Base-by-base conservation (phyloP, 2,888 invertebrate species). In the Notodonta dromedarius region DNA sequence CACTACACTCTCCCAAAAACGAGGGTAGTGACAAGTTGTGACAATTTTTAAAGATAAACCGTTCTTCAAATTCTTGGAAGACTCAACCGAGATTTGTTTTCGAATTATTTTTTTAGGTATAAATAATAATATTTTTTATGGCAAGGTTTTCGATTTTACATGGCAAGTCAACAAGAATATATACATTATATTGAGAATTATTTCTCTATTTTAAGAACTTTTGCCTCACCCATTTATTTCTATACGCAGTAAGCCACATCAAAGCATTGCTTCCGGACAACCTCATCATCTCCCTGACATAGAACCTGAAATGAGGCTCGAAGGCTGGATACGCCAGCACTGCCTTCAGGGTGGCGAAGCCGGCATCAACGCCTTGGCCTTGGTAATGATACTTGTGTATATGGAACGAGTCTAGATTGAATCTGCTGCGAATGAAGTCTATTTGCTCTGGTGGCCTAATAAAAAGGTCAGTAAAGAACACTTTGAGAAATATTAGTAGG, bases 211-310 rank as follows among this genome's bases (percentile, higher is more conserved):
- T 40, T 40, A 40, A 40, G 6, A 8, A 11, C 11, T 42, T 12
- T 42, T 42, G 16, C 8, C 44, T 72, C 67, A 92, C 93, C 89
- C 85, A 86, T 86, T 91, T 92, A 74, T 87, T 90, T 32, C 90
- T 85, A 63, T 91, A 91, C 8, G 84, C 85, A 0, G 91, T 89
- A 60, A 91, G 68, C 90, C 92, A 93, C 64, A 91, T 59, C 16
- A 93, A 59, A 7, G 84, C 70, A n/a, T 66, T 77, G 62, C 88
- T 88, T 0, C 93, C 93, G 46, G 93, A 93, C 0, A 95, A 76
- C 8, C 96, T 86, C 91, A 95, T 94, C 61, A 96, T 83, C 73
- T 97, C 97, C 63, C 95, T 87, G 14, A 95, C 82, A 65, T 96
- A 95, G 77, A 91, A 95, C 53, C 91, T 86, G 48, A 89, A 90